These are phyloP conservation scores for Phocides pigmalion DNA, from an alignment of 1,140 invertebrate species.

Conservation along the genomic window DNA sequence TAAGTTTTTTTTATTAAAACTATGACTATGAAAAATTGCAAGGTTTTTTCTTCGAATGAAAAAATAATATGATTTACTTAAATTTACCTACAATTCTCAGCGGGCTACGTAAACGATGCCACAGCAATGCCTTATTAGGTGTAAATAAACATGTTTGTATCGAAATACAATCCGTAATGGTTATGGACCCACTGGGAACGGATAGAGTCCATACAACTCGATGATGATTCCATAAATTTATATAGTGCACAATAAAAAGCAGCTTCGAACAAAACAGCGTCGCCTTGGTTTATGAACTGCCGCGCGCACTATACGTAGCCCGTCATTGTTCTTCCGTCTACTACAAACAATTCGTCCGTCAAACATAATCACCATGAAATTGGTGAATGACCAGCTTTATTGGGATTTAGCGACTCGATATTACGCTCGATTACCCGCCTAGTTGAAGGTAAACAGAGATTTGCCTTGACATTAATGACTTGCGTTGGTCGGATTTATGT, in stretches of 20 bases:
- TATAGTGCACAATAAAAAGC: conserved; percentile 79
- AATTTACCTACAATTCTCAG: too few species aligned
- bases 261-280: conserved; percentile 72
- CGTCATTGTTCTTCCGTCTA: conserved; percentile 52
- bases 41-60: too few species aligned
- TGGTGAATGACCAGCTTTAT: conserved; percentile 58
- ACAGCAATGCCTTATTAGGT: conserved; percentile 47
- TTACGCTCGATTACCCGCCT: conserved; percentile 39
- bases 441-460: conserved; percentile 52
- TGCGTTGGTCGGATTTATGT: conserved; percentile 42
- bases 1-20: too few species aligned
- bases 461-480: conserved; percentile 66
- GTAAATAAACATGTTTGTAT: conserved; percentile 60
- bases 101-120: conserved; percentile 8
- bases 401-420: conserved; percentile 52
- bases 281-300: conserved; percentile 70
- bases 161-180: conserved; percentile 74
- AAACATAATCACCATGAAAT: conserved; percentile 66
- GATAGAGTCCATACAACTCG: conserved; percentile 78
- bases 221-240: conserved; percentile 83
- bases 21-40: too few species aligned
- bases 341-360: conserved; percentile 49
- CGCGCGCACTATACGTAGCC: conserved; percentile 42
- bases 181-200: conserved; percentile 72
- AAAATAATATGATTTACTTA: too few species aligned